Evolutionary conservation across 2,888 invertebrate genomes (phyloP).

Genomic region (Archips xylosteana): DNA sequence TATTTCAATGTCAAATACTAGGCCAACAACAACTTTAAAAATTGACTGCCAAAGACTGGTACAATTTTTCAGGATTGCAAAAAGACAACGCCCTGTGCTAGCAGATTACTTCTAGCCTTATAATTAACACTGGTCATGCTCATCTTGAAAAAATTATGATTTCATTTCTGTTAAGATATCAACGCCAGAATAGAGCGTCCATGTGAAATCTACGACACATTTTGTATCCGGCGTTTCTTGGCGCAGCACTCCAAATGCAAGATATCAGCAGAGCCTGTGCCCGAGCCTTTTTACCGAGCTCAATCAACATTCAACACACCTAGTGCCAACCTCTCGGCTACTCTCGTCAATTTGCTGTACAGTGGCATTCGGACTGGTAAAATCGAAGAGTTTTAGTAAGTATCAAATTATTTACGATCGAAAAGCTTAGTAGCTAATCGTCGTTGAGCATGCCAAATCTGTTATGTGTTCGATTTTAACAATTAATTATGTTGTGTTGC

Average conservation of each 20-base stretch:
- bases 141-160: neutral
- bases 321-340: conserved; percentile 49
- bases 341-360: conserved; percentile 40
- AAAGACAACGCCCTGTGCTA: no score
- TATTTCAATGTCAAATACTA: no score
- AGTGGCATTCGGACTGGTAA: conserved; percentile 50
- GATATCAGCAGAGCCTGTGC: conserved; percentile 41
- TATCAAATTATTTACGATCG: neutral
- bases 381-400: conserved; percentile 58
- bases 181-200: conserved; percentile 35
- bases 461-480: no score
- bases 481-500: no score
- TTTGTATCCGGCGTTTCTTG: conserved; percentile 45
- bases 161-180: conserved; percentile 8
- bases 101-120: no score
- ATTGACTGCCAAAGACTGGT: no score
- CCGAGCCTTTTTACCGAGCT: conserved; percentile 46
- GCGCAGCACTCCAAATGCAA: conserved; percentile 41
- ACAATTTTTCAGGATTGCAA: no score
- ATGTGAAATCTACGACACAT: conserved; percentile 39
- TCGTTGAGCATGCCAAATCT: no score
- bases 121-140: no score
- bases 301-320: conserved; percentile 39
- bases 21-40: no score
- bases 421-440: no score